Base-by-base conservation (phyloP, 1,140 invertebrate genomes). In the Temnothorax longispinosus region DNA sequence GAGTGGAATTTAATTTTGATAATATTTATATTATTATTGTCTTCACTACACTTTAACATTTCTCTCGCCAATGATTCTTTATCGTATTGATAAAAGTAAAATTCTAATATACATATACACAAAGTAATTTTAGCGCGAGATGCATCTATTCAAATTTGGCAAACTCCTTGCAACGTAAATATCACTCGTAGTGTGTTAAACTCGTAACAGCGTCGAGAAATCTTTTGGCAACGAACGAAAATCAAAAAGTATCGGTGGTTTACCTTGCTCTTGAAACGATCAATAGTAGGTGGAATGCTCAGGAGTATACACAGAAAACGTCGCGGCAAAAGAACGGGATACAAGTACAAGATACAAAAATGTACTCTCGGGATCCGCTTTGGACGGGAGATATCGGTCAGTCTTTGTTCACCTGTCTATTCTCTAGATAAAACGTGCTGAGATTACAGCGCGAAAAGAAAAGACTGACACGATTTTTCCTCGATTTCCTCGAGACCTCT, bases 361-460 rank as follows among this genome's bases (percentile, higher is more conserved):
- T 75, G 64, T 71, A 85, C 74, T 75, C 78, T 64, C 54, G 50
- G 52, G 72, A 85, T 84, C 27, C 52, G 56, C 74, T 78, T 64
- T 64, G 38, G 64, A 77, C 58, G 32, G 11, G 67, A 84, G 21
- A 84, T 38, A 64, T 84, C 47, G 56, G 38, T 74, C 86, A 77
- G 77, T 74, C 74, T 86, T 89, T 84, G 80, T 85, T 58, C 56
- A 80, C 32, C 62, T 84, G 71, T 58, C 86, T 62, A 69, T 87
- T 54, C 27, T 15, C 15, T 54, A 32, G 65, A 88, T 86, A 78
- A 85, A 76, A 76, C 52, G 69, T 35, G 35, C 54, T 27, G 38
- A 15, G 56, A 87, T 87, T 87, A 65, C 85, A 15, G 15, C 18
- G 69, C 54, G 8, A n/a, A 0, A 3, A 27, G 32, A 50, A 86